A percentile compares a stretch with the other conserved stretches of the same genome.
phyloP scores from a whole-genome alignment of 2,888 invertebrate genomes.

The Opisthograptis luteolata region DNA sequence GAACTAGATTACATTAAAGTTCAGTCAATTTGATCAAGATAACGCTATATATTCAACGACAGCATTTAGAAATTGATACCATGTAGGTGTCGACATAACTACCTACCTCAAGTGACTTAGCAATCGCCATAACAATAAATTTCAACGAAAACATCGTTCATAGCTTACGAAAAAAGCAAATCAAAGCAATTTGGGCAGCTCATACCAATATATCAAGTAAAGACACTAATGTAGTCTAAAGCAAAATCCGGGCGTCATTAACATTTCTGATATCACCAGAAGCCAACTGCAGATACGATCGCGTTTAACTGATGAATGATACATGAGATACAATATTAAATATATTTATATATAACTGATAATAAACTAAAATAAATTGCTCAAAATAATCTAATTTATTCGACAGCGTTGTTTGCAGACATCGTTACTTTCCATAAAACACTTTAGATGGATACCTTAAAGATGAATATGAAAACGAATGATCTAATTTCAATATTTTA shows the following conservation, averaged over 20 bases:
- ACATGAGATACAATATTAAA: conserved; percentile 53
- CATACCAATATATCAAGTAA: conserved; percentile 63
- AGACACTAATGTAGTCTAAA: conserved; percentile 64
- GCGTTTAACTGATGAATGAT: conserved; percentile 73
- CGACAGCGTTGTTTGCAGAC: conserved; percentile 26
- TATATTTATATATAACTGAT: conserved; percentile 26
- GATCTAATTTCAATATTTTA: conserved; percentile 51
- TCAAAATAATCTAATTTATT: conserved; percentile 29
- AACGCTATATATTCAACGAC: conserved; percentile 33
- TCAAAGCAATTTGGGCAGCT: conserved; percentile 43
- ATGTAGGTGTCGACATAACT: conserved; percentile 25
- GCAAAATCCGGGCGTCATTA: conserved; percentile 68
- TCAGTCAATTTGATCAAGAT: conserved; percentile 24
- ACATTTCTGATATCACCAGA: conserved; percentile 75
- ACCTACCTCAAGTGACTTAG: conserved; percentile 23
- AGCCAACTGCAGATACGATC: conserved; percentile 66
- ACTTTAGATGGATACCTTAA: conserved; percentile 25
- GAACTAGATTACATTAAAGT: conserved; percentile 15
- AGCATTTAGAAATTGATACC: conserved; percentile 20
- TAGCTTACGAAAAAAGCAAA: conserved; percentile 43
- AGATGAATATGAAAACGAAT: conserved; percentile 41
- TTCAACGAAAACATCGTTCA: conserved; percentile 38
- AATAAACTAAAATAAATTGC: conserved; percentile 24
- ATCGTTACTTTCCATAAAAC: conserved; percentile 23
- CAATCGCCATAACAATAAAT: conserved; percentile 45